Evolutionary conservation across 2,888 invertebrate genomes (phyloP).

Genomic region (Notodonta ziczac): DNA sequence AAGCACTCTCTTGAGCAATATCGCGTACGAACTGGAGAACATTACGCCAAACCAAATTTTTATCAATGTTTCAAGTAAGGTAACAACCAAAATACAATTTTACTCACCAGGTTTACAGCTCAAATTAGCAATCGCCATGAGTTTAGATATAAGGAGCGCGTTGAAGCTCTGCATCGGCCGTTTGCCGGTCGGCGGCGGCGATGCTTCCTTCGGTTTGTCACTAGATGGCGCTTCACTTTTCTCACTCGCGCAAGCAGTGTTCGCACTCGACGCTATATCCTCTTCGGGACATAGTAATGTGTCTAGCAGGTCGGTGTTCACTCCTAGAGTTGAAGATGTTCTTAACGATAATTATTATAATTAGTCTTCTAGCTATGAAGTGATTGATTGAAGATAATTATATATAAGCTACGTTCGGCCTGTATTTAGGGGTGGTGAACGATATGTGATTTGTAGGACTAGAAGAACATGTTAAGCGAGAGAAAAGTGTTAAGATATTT

Average conservation of each 20-base stretch:
- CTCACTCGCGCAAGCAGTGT: constrained; percentile 24
- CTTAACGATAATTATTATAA: no score
- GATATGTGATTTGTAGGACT: background rate
- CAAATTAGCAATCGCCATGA: constrained; percentile 92
- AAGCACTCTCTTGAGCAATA: no score
- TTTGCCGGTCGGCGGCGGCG: constrained; percentile 50
- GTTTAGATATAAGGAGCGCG: constrained; percentile 91
- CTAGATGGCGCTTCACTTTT: constrained; percentile 37
- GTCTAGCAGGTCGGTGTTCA: constrained; percentile 92
- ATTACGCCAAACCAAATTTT: no score
- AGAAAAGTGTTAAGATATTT: background rate
- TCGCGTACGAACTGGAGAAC: no score
- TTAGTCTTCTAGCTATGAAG: background rate
- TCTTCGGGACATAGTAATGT: constrained; percentile 88
- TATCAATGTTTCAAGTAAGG: no score
- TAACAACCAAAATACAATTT: background rate
- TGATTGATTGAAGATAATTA: background rate
- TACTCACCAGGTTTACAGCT: constrained; percentile 94
- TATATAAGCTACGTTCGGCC: background rate
- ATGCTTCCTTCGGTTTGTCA: constrained; percentile 46
- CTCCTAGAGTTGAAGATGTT: constrained; percentile 85
- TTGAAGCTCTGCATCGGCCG: constrained; percentile 88
- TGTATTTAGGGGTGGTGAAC: background rate
- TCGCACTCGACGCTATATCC: constrained; percentile 39
- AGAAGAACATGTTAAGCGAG: background rate